These are phyloP conservation scores for Synaphobranchus kaupii DNA, from an alignment of 2,797 vertebrate genomes.

Conservation along the genomic window DNA sequence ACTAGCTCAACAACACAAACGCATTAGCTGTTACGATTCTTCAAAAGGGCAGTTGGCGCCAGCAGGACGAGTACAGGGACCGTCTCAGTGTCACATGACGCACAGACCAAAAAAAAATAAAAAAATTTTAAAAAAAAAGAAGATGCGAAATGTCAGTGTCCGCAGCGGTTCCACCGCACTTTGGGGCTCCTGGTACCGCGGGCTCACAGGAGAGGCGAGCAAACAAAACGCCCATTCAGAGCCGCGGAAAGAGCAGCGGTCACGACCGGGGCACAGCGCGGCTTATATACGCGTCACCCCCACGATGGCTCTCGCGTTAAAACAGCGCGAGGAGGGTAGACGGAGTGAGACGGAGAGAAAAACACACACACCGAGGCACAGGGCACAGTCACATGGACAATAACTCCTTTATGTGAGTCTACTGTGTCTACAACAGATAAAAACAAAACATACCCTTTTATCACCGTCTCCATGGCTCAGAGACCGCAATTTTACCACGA, in stretches of 20 bases:
- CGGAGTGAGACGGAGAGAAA: neutral
- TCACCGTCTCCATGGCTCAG: neutral
- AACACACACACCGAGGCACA: neutral
- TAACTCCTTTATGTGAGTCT: neutral
- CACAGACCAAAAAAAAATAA: neutral
- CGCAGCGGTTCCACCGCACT: neutral
- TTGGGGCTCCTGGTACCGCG: neutral
- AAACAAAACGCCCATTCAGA: slow-evolving; percentile 31
- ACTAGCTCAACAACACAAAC: no score
- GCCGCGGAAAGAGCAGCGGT: neutral
- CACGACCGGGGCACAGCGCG: slow-evolving; percentile 13
- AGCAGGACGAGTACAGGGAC: neutral
- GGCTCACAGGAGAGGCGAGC: slow-evolving; percentile 12
- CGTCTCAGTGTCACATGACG: neutral
- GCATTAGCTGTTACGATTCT: neutral
- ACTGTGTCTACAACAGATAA: neutral
- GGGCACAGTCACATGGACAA: neutral
- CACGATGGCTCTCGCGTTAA: neutral
- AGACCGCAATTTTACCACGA: neutral
- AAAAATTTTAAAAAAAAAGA: neutral
- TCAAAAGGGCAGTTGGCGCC: neutral
- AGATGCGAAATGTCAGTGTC: slow-evolving; percentile 1
- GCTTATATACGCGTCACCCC: neutral
- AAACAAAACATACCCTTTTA: neutral
- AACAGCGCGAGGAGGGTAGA: no score